A percentile compares a stretch with the other conserved stretches of the same genome.
Conservation (phyloP, 2,113 vertebrate genomes). For the Pyrgilauda ruficollis region DNA sequence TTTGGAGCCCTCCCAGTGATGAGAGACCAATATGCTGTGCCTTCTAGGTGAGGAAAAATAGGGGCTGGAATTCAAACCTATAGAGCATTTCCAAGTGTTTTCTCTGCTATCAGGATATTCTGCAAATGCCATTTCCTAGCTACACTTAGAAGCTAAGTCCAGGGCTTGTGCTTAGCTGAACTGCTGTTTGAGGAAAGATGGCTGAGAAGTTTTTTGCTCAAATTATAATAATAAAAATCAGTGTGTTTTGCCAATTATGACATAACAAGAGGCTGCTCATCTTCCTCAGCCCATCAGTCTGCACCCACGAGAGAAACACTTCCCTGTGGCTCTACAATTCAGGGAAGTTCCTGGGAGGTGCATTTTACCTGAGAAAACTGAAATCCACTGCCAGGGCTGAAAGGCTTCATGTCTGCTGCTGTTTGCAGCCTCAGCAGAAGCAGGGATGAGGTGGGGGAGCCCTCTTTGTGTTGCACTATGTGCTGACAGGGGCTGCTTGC, state of each 20-base stretch:
- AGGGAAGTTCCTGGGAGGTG: neutral
- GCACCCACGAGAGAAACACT: neutral
- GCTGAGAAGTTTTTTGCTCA: constrained; percentile 42
- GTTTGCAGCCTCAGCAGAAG: neutral
- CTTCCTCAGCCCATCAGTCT: neutral
- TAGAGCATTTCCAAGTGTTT: constrained; percentile 23
- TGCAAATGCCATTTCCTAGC: constrained; percentile 54
- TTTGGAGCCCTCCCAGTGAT: neutral
- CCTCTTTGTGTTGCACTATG: neutral
- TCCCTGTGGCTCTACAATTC: neutral
- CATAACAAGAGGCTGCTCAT: constrained; percentile 34
- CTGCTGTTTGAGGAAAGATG: constrained; percentile 60
- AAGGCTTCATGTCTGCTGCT: neutral
- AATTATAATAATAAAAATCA: constrained; percentile 39
- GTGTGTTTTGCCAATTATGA: constrained; percentile 24
- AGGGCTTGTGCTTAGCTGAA: constrained; percentile 46
- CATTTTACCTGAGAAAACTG: neutral
- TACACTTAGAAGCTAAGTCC: constrained; percentile 53
- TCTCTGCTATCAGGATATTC: constrained; percentile 26
- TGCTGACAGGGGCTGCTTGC: neutral
- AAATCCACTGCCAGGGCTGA: neutral
- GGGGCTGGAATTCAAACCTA: constrained; percentile 31
- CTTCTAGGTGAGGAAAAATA: constrained; percentile 27
- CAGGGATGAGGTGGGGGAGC: neutral
- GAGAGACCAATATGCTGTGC: constrained; percentile 18